Percentiles rank a stretch among this genome's conserved stretches.
phyloP scores from a whole-genome alignment of 2,888 invertebrate species.

The Acheta domesticus region DNA sequence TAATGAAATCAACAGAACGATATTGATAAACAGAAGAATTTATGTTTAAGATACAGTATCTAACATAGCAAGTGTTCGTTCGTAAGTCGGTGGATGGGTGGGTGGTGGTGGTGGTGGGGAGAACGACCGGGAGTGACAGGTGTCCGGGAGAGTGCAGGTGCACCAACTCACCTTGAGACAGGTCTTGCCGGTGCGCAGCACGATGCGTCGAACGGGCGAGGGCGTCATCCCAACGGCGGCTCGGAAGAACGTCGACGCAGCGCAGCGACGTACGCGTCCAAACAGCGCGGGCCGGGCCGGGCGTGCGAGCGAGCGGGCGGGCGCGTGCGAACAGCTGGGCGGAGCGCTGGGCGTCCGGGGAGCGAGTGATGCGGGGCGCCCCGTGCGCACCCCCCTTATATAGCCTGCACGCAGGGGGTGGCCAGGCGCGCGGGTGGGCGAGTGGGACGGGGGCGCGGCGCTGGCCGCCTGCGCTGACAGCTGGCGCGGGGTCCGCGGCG shows the following conservation, averaged over 20 bases:
- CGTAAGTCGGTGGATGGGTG: no score
- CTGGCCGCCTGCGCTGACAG: not conserved
- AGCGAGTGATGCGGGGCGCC: not conserved
- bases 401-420: not conserved
- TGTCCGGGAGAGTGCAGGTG: not conserved
- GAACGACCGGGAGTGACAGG: not conserved
- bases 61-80: no score
- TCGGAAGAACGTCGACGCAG: not conserved
- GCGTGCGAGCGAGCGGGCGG: not conserved
- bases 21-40: not conserved
- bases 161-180: constrained; percentile 31
- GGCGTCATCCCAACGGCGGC: constrained; percentile 1
- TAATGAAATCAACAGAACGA: not conserved
- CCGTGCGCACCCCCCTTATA: not conserved
- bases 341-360: not conserved
- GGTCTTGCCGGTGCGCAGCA: constrained; percentile 28
- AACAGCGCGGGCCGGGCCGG: not conserved
- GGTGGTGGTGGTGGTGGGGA: not conserved
- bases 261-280: not conserved
- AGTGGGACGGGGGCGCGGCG: not conserved
- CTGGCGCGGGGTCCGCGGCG: constrained; percentile 24
- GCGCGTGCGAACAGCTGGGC: not conserved
- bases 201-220: constrained; percentile 23
- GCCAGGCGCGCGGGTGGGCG: constrained; percentile 19
- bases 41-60: not conserved